Conservation (phyloP, 2,797 vertebrate species). For the Tolypeutes matacus region DNA sequence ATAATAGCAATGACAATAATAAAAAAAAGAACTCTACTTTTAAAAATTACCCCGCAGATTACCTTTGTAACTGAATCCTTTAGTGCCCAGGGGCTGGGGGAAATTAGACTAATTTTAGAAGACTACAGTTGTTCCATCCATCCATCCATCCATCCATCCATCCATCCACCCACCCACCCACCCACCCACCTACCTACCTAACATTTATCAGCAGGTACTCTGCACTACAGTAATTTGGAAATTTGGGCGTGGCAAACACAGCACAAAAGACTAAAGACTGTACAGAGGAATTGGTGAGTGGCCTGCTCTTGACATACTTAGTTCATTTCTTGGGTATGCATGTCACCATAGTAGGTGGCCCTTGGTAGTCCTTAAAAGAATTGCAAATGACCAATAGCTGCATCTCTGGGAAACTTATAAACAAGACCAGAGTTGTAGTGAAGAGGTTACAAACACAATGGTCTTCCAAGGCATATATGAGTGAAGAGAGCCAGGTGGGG, state of each 20-base stretch:
- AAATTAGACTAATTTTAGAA: constrained; percentile 51
- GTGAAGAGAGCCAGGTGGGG: background rate
- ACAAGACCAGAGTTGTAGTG: background rate
- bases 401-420: background rate
- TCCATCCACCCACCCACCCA: background rate
- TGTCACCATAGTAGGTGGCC: background rate
- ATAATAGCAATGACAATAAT: background rate
- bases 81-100: background rate
- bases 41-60: background rate
- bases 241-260: background rate
- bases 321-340: background rate
- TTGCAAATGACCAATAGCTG: background rate
- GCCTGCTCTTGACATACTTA: background rate
- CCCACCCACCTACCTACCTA: background rate
- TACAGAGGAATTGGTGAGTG: background rate
- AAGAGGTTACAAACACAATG: background rate
- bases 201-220: constrained; percentile 7
- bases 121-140: constrained; percentile 7
- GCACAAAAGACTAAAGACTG: background rate
- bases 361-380: background rate
- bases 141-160: background rate
- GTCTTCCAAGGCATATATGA: background rate
- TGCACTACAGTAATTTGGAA: background rate
- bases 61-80: constrained; percentile 48
- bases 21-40: background rate